Evolutionary conservation across 2,797 vertebrate species (phyloP).

Genomic region (Liparis tanakae): DNA sequence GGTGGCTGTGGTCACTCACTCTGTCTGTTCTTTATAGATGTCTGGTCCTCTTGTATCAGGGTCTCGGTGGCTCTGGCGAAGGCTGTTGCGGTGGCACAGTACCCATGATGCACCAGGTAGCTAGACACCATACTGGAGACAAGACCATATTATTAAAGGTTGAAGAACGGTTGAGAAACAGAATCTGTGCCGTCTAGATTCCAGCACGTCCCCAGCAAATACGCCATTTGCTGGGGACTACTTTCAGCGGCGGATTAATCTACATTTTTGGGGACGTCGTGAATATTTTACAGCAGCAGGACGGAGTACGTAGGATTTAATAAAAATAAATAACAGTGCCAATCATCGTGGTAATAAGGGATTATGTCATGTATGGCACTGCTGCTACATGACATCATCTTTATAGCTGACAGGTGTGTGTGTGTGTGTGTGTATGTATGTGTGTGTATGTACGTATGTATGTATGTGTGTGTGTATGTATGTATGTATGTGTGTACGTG

Average conservation of each 20-base stretch:
- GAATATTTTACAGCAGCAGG: not conserved
- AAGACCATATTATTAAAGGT: not conserved
- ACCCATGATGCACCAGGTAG: constrained; percentile 98
- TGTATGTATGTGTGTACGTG: no score
- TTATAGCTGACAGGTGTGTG: not conserved
- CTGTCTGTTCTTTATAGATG: constrained; percentile 98
- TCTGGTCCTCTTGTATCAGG: constrained; percentile 96
- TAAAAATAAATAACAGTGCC: not conserved
- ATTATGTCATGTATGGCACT: not conserved
- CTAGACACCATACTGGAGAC: constrained; percentile 93
- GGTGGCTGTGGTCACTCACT: constrained; percentile 86
- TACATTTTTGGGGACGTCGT: not conserved
- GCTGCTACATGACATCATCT: not conserved
- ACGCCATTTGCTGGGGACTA: not conserved
- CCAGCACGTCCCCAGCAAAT: not conserved
- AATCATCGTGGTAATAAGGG: not conserved
- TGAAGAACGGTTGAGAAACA: not conserved
- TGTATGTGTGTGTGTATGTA: no score
- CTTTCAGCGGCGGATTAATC: not conserved
- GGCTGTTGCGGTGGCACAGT: constrained; percentile 95
- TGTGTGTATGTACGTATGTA: no score
- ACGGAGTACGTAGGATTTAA: not conserved
- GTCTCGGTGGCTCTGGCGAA: constrained; percentile 97
- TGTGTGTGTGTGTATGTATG: no score
- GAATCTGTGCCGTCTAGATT: not conserved